Conservation (phyloP, 2,113 vertebrate genomes). For the Pedetes capensis region DNA sequence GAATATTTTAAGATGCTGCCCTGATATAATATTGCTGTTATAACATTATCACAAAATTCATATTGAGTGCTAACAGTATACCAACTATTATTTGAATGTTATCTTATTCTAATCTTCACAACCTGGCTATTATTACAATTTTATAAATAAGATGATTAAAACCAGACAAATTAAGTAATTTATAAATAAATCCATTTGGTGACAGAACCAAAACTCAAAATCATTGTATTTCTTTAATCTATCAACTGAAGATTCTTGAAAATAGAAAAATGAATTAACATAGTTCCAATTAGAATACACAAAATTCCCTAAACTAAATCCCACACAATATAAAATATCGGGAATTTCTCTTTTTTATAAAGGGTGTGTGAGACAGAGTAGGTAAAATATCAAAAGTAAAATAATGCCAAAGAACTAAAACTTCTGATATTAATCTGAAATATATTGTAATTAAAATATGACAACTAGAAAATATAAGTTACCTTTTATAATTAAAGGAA, state of each 20-base stretch:
- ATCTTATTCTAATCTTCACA: neutral
- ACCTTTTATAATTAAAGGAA: constrained; percentile 43
- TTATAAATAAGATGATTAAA: constrained; percentile 18
- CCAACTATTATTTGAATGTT: neutral
- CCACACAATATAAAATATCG: constrained; percentile 2
- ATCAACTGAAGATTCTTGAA: neutral
- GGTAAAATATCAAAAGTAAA: constrained; percentile 18
- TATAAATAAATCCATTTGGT: neutral
- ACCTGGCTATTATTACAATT: neutral
- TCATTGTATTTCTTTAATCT: neutral
- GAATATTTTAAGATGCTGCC: neutral
- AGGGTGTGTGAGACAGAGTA: neutral
- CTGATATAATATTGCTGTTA: neutral
- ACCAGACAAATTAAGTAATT: neutral
- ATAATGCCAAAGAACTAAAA: constrained; percentile 37
- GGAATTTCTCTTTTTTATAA: neutral
- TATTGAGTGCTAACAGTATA: neutral
- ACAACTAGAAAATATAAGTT: constrained; percentile 28
- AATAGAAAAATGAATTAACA: neutral
- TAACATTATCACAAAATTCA: neutral
- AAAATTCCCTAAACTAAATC: neutral
- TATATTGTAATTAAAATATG: constrained; percentile 6
- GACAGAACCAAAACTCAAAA: constrained; percentile 32
- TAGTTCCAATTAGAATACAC: neutral
- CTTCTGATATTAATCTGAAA: constrained; percentile 28